Evolutionary conservation across 2,797 vertebrate genomes (phyloP).

Genomic region (Xenops minutus): DNA sequence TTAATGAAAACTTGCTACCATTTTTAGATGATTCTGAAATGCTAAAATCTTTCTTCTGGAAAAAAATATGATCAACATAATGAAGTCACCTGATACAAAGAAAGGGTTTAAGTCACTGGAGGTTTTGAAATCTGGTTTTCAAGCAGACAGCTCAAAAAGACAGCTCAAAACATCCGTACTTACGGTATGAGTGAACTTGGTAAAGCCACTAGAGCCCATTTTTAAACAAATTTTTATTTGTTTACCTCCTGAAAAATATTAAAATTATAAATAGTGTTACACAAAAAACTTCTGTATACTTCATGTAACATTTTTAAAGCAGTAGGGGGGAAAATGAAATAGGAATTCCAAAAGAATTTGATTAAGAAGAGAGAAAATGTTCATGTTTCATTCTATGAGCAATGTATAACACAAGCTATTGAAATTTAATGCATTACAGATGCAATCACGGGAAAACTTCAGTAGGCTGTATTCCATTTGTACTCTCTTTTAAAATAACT

Average conservation of each 20-base stretch:
- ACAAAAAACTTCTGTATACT: not conserved
- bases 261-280: not conserved
- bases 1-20: not conserved
- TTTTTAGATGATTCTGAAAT: not conserved
- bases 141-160: not conserved
- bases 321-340: not conserved
- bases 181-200: not conserved
- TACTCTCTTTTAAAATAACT: not conserved
- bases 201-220: not conserved
- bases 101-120: not conserved
- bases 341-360: not conserved
- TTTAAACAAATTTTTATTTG: not conserved
- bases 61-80: not conserved
- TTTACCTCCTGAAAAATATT: not conserved
- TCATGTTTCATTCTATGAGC: not conserved
- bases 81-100: not conserved
- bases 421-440: not conserved
- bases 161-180: not conserved
- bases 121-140: not conserved
- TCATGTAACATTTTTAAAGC: not conserved
- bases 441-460: not conserved
- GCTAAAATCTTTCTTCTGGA: not conserved
- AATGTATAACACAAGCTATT: not conserved
- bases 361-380: not conserved
- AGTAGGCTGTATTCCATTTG: not conserved